A percentile compares a stretch with the other conserved stretches of the same genome.
Conservation (phyloP, 2,888 invertebrate genomes). For the Parthenolecanium corni region DNA sequence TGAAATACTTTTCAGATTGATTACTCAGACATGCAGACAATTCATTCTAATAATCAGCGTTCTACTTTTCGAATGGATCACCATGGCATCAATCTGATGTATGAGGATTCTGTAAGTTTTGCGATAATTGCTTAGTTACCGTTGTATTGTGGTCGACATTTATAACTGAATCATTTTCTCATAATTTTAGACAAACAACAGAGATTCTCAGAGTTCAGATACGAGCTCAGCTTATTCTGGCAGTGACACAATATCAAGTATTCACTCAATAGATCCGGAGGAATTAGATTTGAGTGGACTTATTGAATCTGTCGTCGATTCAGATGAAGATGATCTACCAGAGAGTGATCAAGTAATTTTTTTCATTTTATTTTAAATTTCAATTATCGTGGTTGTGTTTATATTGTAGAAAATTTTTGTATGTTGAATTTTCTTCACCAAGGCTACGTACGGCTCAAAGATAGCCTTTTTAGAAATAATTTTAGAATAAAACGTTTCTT, state of each 20-base stretch:
- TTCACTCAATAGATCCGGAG: slow-evolving; percentile 60
- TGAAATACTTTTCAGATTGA: slow-evolving; percentile 20
- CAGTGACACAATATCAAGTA: slow-evolving; percentile 89
- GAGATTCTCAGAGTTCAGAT: slow-evolving; percentile 78
- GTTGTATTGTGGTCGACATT: background rate
- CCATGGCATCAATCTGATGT: slow-evolving; percentile 42
- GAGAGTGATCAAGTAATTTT: slow-evolving; percentile 80
- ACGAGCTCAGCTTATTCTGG: slow-evolving; percentile 94
- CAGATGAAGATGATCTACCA: slow-evolving; percentile 86
- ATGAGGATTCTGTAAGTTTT: slow-evolving; percentile 25
- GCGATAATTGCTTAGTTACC: background rate
- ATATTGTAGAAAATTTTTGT: too few relatives aligned
- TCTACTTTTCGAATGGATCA: slow-evolving; percentile 69
- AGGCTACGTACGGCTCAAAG: background rate
- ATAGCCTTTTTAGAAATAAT: too few relatives aligned
- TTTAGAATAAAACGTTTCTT: too few relatives aligned
- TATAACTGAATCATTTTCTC: slow-evolving; percentile 10
- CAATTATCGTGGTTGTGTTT: background rate
- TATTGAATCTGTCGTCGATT: slow-evolving; percentile 89
- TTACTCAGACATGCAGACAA: slow-evolving; percentile 22
- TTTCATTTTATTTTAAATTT: background rate
- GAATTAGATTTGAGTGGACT: slow-evolving; percentile 88
- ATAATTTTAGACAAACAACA: slow-evolving; percentile 68
- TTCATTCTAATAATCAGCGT: slow-evolving; percentile 22
- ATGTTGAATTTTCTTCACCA: too few relatives aligned